phyloP scores from a whole-genome alignment of 2,797 vertebrate genomes.

The Diplodus sargus region DNA sequence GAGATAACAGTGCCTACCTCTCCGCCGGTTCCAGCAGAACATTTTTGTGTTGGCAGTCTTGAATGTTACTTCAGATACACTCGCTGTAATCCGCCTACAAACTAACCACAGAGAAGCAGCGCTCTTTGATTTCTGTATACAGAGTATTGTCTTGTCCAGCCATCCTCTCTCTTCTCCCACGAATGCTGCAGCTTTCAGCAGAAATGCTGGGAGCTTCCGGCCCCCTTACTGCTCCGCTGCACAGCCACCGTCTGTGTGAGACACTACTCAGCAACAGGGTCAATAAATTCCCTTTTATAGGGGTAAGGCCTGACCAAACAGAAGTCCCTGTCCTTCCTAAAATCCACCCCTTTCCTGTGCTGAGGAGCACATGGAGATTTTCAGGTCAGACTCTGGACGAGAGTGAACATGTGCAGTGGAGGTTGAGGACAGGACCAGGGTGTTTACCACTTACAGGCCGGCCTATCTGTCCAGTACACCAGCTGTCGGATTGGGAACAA shows the following conservation, averaged over 20 bases:
- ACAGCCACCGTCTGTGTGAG: conserved; percentile 65
- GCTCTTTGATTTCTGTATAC: conserved; percentile 55
- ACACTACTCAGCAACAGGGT: conserved; percentile 56
- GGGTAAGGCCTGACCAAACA: conserved; percentile 63
- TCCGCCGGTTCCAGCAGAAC: conserved; percentile 49
- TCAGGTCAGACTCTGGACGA: conserved; percentile 71
- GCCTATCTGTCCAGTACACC: conserved; percentile 69
- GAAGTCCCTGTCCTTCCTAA: conserved; percentile 49
- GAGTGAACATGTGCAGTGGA: conserved; percentile 76
- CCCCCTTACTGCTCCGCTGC: conserved; percentile 50
- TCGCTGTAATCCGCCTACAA: conserved; percentile 58
- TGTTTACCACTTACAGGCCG: conserved; percentile 67
- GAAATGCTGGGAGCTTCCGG: conserved; percentile 64
- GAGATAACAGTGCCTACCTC: conserved; percentile 67
- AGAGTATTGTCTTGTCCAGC: conserved; percentile 67
- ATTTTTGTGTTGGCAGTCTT: conserved; percentile 59
- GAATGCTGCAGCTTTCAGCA: conserved; percentile 55
- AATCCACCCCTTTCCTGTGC: conserved; percentile 53
- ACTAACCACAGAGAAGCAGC: conserved; percentile 41
- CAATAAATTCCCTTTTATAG: conserved; percentile 68
- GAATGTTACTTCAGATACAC: conserved; percentile 62
- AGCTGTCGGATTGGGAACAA: conserved; percentile 78
- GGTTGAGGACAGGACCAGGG: conserved; percentile 60
- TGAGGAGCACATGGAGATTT: conserved; percentile 56
- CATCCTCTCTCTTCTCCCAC: conserved; percentile 55